Base-by-base conservation (phyloP, 2,888 invertebrate species). In the Drosophila histrio region DNA sequence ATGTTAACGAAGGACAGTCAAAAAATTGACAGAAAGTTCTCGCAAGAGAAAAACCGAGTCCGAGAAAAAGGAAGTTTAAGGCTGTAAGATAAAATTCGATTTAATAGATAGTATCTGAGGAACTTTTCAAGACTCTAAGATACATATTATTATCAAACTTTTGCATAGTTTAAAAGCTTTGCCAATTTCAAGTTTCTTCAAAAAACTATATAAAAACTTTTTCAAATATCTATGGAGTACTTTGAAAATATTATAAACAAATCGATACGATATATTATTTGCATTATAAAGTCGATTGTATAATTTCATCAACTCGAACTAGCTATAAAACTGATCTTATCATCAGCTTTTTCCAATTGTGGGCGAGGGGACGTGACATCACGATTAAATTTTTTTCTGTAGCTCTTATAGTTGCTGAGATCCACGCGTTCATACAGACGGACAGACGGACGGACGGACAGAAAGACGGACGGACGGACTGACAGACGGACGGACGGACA, bases 1-100 rank as follows among this genome's bases (percentile, higher is more conserved):
- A 56, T 26, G 34, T 24, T 36, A 26, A 17, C 44, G 26, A 56
- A 46, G 13, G 19, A n/a, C 44, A 44, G 11, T 17, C 41, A 13
- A 41, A 43, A 43, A 50, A 17, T 9, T 46, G 19, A 17, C 9
- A 13, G 3, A 22, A 47, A 32, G n/a, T 32, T 21, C 21, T 13
- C 5, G 4, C 13, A 8, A 7, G 8, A 15, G 5, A 43, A 26
- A 13, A 1, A 15, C 36, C 13, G 8, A 8, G 4, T 5, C 3
- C 7, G 9, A 24, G 15, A 22, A 15, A 11, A 0, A 9, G 9
- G 2, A 21, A 15, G 39, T 9, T 28, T 9, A 6, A 7, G 9
- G 6, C 2, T 13, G 8, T 22, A 7, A n/a, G 22, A 8, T 2
- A 7, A 32, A 2, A n/a, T n/a, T 11, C 4, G n/a, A 1, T 4